phyloP scores from a whole-genome alignment of 2,888 invertebrate genomes.

The Hyles lineata region DNA sequence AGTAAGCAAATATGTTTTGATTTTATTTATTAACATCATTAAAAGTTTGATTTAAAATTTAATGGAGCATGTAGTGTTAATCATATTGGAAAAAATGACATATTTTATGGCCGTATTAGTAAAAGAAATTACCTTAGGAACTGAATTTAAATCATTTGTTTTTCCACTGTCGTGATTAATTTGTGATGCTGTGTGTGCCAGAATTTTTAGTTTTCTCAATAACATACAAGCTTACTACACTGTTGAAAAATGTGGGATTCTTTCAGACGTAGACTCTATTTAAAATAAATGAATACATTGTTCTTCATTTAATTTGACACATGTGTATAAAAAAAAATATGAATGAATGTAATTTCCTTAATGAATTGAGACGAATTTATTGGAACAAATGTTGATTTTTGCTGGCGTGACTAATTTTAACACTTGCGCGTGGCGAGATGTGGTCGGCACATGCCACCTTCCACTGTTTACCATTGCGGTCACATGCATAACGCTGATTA shows the following conservation, averaged over 20 bases:
- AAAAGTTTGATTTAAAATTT: background rate
- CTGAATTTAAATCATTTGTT: background rate
- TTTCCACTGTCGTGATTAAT: background rate
- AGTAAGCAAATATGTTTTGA: background rate
- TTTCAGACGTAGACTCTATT: background rate
- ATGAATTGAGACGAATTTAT: constrained; percentile 10
- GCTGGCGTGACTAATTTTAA: constrained; percentile 6
- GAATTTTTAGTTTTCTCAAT: background rate
- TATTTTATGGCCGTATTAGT: too few species aligned
- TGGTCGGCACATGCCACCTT: constrained; percentile 16
- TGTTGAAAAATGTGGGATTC: background rate
- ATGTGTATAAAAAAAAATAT: background rate
- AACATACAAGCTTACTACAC: background rate
- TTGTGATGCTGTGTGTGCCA: background rate
- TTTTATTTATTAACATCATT: background rate
- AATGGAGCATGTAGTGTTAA: background rate
- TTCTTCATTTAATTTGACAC: background rate
- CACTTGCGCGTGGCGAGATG: constrained; percentile 2
- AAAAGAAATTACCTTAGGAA: too few species aligned
- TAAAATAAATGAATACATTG: background rate
- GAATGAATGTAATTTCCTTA: constrained; percentile 13
- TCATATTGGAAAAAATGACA: too few species aligned
- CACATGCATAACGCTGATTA: background rate
- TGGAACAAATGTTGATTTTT: background rate
- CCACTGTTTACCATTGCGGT: constrained; percentile 11